Conservation (phyloP, 2,797 vertebrate genomes). For the Phrynocephalus guinanensis region DNA sequence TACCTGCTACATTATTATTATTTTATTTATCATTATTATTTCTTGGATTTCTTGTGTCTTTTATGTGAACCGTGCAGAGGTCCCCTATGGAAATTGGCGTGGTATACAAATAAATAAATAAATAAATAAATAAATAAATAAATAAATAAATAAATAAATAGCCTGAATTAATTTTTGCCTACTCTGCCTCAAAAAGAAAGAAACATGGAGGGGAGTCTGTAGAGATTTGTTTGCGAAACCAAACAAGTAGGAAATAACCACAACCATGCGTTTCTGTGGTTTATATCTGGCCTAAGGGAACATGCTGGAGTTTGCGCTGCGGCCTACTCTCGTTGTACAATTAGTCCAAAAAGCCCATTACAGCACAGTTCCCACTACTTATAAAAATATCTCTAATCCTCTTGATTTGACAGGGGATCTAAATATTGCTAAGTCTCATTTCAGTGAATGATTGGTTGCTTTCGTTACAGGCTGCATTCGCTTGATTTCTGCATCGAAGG, state of each 20-base stretch:
- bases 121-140: too few relatives aligned
- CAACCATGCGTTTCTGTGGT: neutral
- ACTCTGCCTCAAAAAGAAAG: too few relatives aligned
- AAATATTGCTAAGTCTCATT: slow-evolving; percentile 23
- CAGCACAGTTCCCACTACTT: slow-evolving; percentile 25
- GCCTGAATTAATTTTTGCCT: too few relatives aligned
- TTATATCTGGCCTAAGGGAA: neutral
- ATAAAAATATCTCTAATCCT: slow-evolving; percentile 42
- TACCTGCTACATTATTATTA: too few relatives aligned
- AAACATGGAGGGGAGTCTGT: neutral
- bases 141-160: too few relatives aligned
- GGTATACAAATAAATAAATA: too few relatives aligned
- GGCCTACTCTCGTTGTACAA: neutral
- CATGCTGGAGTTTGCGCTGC: neutral
- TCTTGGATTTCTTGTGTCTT: too few relatives aligned
- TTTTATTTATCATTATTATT: too few relatives aligned
- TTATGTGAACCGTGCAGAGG: too few relatives aligned
- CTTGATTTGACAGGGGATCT: slow-evolving; percentile 3
- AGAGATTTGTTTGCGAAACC: neutral
- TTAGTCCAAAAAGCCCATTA: slow-evolving; percentile 1
- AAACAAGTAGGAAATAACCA: neutral
- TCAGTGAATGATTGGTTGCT: slow-evolving; percentile 1
- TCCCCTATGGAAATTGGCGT: too few relatives aligned
- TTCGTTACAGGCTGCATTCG: neutral
- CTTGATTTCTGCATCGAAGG: neutral